phyloP scores from a whole-genome alignment of 2,888 invertebrate species.

The Leptarthrus brevirostris region DNA sequence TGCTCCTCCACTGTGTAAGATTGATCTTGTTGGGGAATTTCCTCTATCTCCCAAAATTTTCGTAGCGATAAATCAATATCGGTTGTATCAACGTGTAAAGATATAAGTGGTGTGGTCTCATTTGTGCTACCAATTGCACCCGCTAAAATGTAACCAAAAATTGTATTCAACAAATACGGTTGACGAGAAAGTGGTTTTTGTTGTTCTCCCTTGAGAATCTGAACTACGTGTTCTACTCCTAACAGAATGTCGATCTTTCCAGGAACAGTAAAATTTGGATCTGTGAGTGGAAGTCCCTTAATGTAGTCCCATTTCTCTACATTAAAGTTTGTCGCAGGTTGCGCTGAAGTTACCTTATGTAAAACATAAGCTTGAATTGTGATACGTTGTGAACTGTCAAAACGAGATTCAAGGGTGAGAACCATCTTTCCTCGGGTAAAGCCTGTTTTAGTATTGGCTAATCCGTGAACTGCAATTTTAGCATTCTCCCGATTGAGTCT shows the following conservation, averaged over 20 bases:
- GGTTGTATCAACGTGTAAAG: not conserved
- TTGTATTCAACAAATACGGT: not conserved
- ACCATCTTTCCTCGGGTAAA: not conserved
- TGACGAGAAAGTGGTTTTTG: not conserved
- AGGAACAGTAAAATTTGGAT: not conserved
- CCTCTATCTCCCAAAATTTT: slow-evolving; percentile 1
- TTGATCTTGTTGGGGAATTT: not conserved
- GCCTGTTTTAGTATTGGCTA: not conserved
- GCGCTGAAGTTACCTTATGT: not conserved
- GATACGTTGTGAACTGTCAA: not conserved
- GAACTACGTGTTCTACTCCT: not conserved
- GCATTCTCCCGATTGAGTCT: not conserved
- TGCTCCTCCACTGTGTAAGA: not conserved
- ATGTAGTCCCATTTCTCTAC: not conserved
- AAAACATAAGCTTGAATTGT: not conserved
- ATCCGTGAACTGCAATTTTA: not conserved
- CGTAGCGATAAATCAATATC: slow-evolving; percentile 3
- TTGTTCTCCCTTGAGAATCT: not conserved
- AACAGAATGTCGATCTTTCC: not conserved
- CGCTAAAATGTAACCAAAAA: not conserved
- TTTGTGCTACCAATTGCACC: not conserved
- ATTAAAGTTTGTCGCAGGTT: not conserved
- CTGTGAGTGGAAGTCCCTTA: not conserved
- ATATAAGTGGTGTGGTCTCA: not conserved
- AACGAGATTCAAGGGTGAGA: not conserved